Evolutionary conservation across 37 sponge, comb jelly and placozoan species (phyloP).

Genomic region (Geodia barretti): DNA sequence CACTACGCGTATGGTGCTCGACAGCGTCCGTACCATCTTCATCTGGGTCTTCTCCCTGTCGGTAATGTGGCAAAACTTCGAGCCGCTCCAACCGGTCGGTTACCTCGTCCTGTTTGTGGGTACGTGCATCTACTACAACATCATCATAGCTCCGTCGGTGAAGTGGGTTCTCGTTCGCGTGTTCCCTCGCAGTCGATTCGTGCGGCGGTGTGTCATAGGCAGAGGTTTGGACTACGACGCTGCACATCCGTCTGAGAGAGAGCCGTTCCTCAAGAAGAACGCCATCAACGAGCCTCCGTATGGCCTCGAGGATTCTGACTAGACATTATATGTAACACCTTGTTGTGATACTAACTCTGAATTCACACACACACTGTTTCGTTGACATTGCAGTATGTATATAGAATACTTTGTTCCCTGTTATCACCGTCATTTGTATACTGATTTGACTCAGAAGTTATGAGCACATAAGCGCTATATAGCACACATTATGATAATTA

Average conservation of each 20-base stretch:
- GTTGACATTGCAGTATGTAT: too few species aligned
- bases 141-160: constrained; percentile 69
- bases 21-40: constrained; percentile 88
- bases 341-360: background rate
- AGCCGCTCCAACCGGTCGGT: constrained; percentile 83
- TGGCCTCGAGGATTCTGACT: background rate
- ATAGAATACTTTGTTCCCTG: too few species aligned
- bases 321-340: background rate
- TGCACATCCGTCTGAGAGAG: constrained; percentile 2
- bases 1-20: constrained; percentile 92
- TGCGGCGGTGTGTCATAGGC: background rate
- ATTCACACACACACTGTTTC: background rate
- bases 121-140: constrained; percentile 89
- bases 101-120: constrained; percentile 83
- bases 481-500: too few species aligned
- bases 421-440: too few species aligned
- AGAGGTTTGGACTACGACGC: background rate
- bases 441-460: too few species aligned
- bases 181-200: constrained; percentile 31
- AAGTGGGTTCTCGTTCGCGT: background rate
- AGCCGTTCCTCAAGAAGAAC: constrained; percentile 1
- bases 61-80: constrained; percentile 86
- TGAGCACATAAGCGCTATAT: too few species aligned
- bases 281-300: constrained; percentile 12
- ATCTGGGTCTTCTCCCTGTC: constrained; percentile 91